phyloP scores from a whole-genome alignment of 2,113 vertebrate species.

The Arothron firmamentum region DNA sequence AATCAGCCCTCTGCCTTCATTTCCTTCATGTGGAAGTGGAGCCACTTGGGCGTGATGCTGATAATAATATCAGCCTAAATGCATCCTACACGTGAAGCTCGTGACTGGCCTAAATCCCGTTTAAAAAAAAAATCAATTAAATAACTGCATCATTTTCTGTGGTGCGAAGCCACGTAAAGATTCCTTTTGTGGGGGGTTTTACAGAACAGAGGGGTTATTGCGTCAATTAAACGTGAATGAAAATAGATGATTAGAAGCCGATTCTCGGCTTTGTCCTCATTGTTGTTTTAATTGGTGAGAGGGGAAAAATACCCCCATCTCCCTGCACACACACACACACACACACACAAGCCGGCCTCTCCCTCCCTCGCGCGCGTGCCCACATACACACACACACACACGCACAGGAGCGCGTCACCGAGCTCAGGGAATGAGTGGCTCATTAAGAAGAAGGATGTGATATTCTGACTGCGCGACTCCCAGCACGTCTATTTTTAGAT shows the following conservation, averaged over 20 bases:
- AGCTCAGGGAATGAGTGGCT: constrained; percentile 74
- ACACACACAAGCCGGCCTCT: constrained; percentile 52
- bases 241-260: constrained; percentile 27
- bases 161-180: constrained; percentile 50
- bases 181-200: constrained; percentile 4
- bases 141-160: constrained; percentile 43
- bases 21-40: constrained; percentile 63
- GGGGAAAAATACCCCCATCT: constrained; percentile 60
- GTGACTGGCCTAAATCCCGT: constrained; percentile 62
- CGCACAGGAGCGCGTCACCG: constrained; percentile 69
- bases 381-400: constrained; percentile 4
- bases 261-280: constrained; percentile 40
- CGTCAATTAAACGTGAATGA: constrained; percentile 3
- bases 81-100: constrained; percentile 67
- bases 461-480: constrained; percentile 82
- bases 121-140: no score
- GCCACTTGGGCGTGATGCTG: constrained; percentile 60
- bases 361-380: constrained; percentile 38
- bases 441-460: constrained; percentile 81
- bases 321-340: constrained; percentile 46
- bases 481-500: constrained; percentile 78
- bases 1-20: constrained; percentile 66
- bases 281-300: constrained; percentile 59
- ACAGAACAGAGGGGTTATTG: constrained; percentile 5
- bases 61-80: constrained; percentile 72